Base-by-base conservation (phyloP, 1,140 invertebrate species). In the Dendrolimus punctatus region DNA sequence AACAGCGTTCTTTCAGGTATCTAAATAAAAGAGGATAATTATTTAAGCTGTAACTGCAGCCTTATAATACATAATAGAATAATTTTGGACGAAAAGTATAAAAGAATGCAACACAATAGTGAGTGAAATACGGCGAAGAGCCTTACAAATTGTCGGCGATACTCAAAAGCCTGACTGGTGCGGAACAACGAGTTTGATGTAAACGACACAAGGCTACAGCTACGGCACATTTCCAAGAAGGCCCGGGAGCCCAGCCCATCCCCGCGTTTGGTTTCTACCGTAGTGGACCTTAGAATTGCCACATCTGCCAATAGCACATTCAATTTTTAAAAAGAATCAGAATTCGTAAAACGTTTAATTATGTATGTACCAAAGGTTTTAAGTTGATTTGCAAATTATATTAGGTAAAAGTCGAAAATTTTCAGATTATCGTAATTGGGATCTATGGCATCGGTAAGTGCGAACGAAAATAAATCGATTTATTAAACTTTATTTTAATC, bases 181-280 rank as follows among this genome's bases (percentile, higher is more conserved):
- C 54, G 57, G 60, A 56, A 66, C 58, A 54, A 53, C 53, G 48
- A 46, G 55, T 52, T 53, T 57, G 62, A 59, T 60, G 62, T 55
- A 57, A 62, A 63, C 68, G 61, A 65, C 61, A 62, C 57, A 67
- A 69, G 63, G 57, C 64, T 60, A 58, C 62, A 61, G 61, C 57
- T 60, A 60, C 68, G 49, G 66, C 63, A 66, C 53, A 58, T 77
- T 84, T 81, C 78, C 74, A 63, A 71, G 80, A 81, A 84, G 78
- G 80, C 62, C 65, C 58, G 56, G 63, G 62, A 68, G 62, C 67
- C 23, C 23, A 62, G 71, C 70, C 74, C 67, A 66, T 58, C 67
- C 58, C 66, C 68, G 59, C 69, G 65, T 55, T 67, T 64, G 60
- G 65, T 62, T 67, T 67, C 59, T 53, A 55, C 49, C 45, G 57